Percentiles rank a stretch among this genome's conserved stretches.
These are phyloP conservation scores for Panagrolaimus sp. DNA, from an alignment of 1,140 invertebrate species.

Conservation along the genomic window DNA sequence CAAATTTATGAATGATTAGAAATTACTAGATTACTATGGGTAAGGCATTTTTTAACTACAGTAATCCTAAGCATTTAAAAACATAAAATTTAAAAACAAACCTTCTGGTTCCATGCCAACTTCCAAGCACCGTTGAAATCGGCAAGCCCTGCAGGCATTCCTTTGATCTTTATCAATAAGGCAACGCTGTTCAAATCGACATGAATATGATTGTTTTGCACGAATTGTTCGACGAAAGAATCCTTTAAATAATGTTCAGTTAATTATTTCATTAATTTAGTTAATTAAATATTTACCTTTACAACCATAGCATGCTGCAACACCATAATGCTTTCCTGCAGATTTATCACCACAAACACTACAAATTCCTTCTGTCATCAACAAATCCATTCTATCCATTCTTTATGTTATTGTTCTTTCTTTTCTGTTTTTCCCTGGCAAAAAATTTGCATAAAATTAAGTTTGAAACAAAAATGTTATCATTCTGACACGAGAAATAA, in stretches of 20 bases:
- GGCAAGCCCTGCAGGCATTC: slow-evolving; percentile 55
- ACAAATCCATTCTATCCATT: neutral
- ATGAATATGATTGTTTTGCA: slow-evolving; percentile 50
- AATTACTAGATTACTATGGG: too few species aligned
- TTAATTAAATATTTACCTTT: slow-evolving; percentile 59
- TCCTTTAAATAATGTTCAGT: slow-evolving; percentile 21
- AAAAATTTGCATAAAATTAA: too few species aligned
- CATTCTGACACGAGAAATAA: too few species aligned
- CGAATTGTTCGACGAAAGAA: slow-evolving; percentile 56
- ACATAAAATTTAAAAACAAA: slow-evolving; percentile 27
- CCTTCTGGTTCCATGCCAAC: slow-evolving; percentile 58
- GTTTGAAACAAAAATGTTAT: too few species aligned
- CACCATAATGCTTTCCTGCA: slow-evolving; percentile 64
- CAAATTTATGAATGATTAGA: too few species aligned
- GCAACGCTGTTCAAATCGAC: slow-evolving; percentile 52
- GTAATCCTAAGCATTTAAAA: neutral
- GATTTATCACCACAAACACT: slow-evolving; percentile 64
- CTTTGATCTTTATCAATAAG: slow-evolving; percentile 57
- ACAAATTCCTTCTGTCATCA: slow-evolving; percentile 49
- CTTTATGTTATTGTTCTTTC: too few species aligned
- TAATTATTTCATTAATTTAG: neutral
- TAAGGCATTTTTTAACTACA: too few species aligned
- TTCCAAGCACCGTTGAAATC: slow-evolving; percentile 54
- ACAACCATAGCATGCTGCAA: slow-evolving; percentile 64
- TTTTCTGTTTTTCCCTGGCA: too few species aligned